These are phyloP conservation scores for Neomorphus geoffroyi DNA, from an alignment of 2,797 vertebrate genomes.

Conservation along the genomic window DNA sequence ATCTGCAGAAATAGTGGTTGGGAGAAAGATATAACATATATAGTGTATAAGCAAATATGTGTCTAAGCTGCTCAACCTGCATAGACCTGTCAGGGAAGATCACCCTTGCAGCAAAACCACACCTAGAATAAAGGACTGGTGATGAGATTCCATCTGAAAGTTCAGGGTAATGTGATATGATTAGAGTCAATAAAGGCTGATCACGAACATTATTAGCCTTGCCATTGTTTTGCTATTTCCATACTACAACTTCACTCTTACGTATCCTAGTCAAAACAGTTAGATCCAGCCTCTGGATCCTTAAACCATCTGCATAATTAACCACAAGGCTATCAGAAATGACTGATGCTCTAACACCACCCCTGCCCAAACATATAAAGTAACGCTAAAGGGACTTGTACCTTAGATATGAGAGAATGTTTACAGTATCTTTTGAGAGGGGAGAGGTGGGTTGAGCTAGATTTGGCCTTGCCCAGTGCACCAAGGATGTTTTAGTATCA, in stretches of 20 bases:
- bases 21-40: background rate
- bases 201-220: background rate
- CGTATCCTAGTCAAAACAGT: background rate
- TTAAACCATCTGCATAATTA: background rate
- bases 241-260: background rate
- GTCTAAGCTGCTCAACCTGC: background rate
- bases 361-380: rapidly evolving
- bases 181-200: background rate
- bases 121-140: background rate
- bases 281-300: background rate
- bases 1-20: rapidly evolving
- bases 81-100: background rate
- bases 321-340: background rate
- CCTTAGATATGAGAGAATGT: background rate
- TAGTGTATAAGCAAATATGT: background rate
- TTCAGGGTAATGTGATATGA: background rate
- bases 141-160: background rate
- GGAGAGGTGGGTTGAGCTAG: background rate
- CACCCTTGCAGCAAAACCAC: background rate
- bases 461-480: background rate
- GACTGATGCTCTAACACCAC: background rate
- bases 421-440: background rate
- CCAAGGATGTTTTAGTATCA: background rate
- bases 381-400: background rate
- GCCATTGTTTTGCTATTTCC: background rate